Conservation (phyloP, 2,113 vertebrate species). For the Orthonyx spaldingii region DNA sequence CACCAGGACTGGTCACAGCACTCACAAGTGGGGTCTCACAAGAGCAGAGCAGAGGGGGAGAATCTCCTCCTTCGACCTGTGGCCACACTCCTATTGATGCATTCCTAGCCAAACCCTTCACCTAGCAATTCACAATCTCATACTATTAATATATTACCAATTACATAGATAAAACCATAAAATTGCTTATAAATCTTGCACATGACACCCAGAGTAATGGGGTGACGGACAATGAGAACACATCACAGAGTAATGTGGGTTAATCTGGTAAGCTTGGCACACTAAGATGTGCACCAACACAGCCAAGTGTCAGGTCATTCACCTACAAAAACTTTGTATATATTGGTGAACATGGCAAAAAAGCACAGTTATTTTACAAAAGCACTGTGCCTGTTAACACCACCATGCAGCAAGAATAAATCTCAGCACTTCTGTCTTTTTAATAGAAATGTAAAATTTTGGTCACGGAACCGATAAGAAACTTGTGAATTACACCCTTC, state of each 20-base stretch:
- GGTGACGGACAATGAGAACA: neutral
- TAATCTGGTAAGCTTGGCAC: neutral
- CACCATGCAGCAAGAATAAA: neutral
- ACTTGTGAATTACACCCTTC: neutral
- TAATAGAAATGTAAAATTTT: neutral
- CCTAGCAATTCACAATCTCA: neutral
- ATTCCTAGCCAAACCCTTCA: neutral
- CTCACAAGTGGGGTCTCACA: neutral
- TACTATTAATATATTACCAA: neutral
- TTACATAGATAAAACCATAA: neutral
- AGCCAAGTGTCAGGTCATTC: neutral
- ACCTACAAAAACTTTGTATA: neutral
- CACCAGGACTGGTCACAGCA: neutral
- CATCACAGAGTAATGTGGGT: neutral
- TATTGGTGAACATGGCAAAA: neutral
- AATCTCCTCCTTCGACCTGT: too few species aligned
- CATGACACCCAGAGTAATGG: neutral
- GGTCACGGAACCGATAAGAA: neutral
- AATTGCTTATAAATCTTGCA: neutral
- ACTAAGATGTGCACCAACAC: neutral
- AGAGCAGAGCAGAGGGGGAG: neutral
- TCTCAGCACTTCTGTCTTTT: neutral
- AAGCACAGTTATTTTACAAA: neutral
- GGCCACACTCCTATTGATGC: too few species aligned
- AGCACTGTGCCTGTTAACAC: neutral